These are phyloP conservation scores for Oryzaephilus surinamensis DNA, from an alignment of 1,140 invertebrate genomes.

Conservation along the genomic window DNA sequence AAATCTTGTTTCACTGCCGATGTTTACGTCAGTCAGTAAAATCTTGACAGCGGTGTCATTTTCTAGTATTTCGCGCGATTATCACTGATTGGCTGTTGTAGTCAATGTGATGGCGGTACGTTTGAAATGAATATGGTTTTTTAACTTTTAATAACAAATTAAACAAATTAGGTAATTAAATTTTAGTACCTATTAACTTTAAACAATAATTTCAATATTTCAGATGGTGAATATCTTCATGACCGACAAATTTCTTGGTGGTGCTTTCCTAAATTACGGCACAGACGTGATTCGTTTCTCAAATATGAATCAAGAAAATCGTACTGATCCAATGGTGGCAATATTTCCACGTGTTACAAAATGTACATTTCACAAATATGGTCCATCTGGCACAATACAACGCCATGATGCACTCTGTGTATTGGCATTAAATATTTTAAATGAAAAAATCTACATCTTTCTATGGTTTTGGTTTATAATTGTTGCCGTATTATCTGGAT, in stretches of 20 bases:
- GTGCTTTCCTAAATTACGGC: conserved; percentile 78
- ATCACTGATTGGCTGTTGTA: too few relatives aligned
- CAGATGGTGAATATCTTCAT: conserved; percentile 72
- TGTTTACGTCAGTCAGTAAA: too few relatives aligned
- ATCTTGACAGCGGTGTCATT: too few relatives aligned
- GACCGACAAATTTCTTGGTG: conserved; percentile 72
- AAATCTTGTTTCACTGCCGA: too few relatives aligned
- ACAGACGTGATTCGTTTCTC: conserved; percentile 73
- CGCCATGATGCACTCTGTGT: conserved; percentile 76
- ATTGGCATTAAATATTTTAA: conserved; percentile 81
- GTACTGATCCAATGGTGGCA: conserved; percentile 66
- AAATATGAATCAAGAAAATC: conserved; percentile 67
- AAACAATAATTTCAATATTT: too few relatives aligned
- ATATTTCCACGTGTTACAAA: conserved; percentile 78
- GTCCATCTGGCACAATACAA: conserved; percentile 73
- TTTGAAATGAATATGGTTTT: too few relatives aligned
- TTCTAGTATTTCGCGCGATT: too few relatives aligned
- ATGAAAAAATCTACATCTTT: conserved; percentile 90
- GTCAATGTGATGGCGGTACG: too few relatives aligned
- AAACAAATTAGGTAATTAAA: too few relatives aligned
- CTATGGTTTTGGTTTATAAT: conserved; percentile 87
- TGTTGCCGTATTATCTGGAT: conserved; percentile 59
- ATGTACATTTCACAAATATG: too few relatives aligned
- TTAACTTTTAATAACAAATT: too few relatives aligned
- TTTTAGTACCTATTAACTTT: too few relatives aligned